A percentile compares a stretch with the other conserved stretches of the same genome.
phyloP scores from a whole-genome alignment of 2,888 invertebrate genomes.

The Sylvicola cinctus region DNA sequence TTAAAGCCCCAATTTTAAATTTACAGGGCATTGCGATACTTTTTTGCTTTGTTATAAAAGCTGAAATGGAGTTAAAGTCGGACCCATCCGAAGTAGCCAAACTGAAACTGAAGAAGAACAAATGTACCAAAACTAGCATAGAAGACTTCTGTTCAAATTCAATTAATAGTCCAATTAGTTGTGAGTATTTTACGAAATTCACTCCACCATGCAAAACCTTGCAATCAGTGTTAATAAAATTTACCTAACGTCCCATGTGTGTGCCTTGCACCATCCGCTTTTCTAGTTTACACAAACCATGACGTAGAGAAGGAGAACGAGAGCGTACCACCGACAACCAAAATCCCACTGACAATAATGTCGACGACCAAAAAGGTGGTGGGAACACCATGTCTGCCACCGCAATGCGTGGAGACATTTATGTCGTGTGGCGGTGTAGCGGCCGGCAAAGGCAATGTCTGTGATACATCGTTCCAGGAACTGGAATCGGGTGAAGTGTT shows the following conservation, averaged over 20 bases:
- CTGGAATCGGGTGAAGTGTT: too few relatives aligned
- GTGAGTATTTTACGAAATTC: constrained; percentile 15
- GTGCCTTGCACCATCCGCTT: too few relatives aligned
- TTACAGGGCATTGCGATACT: constrained; percentile 22
- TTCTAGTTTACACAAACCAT: constrained; percentile 22
- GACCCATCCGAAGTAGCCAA: too few relatives aligned
- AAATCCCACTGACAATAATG: constrained; percentile 20
- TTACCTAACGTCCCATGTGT: background rate
- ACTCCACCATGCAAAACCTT: background rate
- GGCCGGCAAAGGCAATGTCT: background rate
- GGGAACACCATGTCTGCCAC: too few relatives aligned
- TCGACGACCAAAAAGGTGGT: constrained; percentile 21
- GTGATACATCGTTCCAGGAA: too few relatives aligned
- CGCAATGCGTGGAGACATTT: constrained; percentile 2
- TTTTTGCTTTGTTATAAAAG: constrained; percentile 23
- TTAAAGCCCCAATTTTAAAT: background rate
- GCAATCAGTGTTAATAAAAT: background rate
- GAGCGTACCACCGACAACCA: constrained; percentile 12
- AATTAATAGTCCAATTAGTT: constrained; percentile 23
- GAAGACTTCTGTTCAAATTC: constrained; percentile 23
- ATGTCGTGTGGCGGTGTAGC: constrained; percentile 2
- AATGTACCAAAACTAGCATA: constrained; percentile 18
- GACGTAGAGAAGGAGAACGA: constrained; percentile 24
- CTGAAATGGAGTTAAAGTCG: constrained; percentile 18
- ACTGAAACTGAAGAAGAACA: constrained; percentile 12